Evolutionary conservation across 1,140 invertebrate species (phyloP).

Genomic region (Hypothenemus hampei): DNA sequence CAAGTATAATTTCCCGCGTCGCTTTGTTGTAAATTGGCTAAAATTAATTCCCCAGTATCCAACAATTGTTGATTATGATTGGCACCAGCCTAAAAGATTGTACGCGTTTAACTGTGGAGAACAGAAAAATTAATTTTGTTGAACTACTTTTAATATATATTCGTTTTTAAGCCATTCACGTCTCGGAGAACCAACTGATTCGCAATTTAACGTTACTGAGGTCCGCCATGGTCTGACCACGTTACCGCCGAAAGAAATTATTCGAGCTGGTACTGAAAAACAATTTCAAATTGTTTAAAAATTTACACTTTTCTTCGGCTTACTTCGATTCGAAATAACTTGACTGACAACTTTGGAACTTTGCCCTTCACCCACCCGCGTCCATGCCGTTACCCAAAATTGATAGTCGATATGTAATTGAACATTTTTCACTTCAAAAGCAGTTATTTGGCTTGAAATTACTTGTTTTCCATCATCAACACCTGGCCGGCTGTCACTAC

Average conservation of each 20-base stretch:
- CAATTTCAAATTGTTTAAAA: not conserved
- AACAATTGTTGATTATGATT: slow-evolving; percentile 56
- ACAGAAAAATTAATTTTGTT: not conserved
- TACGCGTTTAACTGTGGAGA: not conserved
- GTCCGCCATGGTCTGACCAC: slow-evolving; percentile 62
- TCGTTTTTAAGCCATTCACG: slow-evolving; percentile 62
- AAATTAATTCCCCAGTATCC: slow-evolving; percentile 59
- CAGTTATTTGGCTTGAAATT: slow-evolving; percentile 57
- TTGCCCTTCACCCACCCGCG: slow-evolving; percentile 69
- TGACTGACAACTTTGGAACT: slow-evolving; percentile 64
- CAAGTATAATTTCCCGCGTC: slow-evolving; percentile 75
- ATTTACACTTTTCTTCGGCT: slow-evolving; percentile 1
- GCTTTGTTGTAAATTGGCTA: slow-evolving; percentile 57
- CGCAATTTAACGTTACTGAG: slow-evolving; percentile 58
- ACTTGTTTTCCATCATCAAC: slow-evolving; percentile 63
- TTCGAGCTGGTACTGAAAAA: slow-evolving; percentile 57
- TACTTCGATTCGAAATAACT: slow-evolving; percentile 51
- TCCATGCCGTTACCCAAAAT: slow-evolving; percentile 76
- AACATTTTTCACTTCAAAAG: slow-evolving; percentile 62
- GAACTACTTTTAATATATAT: slow-evolving; percentile 38
- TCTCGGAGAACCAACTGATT: slow-evolving; percentile 61
- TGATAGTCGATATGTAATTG: slow-evolving; percentile 74
- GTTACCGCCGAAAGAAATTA: slow-evolving; percentile 63
- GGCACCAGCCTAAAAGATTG: slow-evolving; percentile 39
- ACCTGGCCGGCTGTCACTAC: slow-evolving; percentile 63